Conservation (phyloP, 2,888 invertebrate genomes). For the Nemotelus pantherinus region DNA sequence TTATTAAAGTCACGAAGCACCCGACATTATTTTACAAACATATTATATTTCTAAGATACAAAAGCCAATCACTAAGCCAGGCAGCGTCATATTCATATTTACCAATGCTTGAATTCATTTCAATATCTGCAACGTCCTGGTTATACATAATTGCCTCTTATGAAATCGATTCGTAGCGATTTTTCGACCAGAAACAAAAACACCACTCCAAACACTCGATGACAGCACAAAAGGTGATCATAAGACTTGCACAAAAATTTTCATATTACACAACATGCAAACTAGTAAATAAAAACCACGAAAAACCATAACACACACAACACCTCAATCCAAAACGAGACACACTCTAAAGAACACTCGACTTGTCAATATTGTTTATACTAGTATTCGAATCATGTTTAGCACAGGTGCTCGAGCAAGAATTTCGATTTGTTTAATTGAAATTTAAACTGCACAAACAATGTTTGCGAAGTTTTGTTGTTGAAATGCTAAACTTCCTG, state of each 20-base stretch:
- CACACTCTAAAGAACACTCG: slow-evolving; percentile 26
- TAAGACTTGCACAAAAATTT: slow-evolving; percentile 16
- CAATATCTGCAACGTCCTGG: slow-evolving; percentile 38
- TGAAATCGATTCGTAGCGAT: slow-evolving; percentile 29
- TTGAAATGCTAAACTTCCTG: background rate
- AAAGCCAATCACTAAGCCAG: too few species aligned
- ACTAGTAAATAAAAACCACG: slow-evolving; percentile 32
- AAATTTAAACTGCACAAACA: too few species aligned
- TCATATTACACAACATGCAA: slow-evolving; percentile 34
- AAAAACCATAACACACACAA: slow-evolving; percentile 17
- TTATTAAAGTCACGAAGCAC: background rate
- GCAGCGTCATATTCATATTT: background rate
- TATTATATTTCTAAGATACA: background rate
- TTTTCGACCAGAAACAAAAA: slow-evolving; percentile 9
- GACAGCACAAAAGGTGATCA: slow-evolving; percentile 9
- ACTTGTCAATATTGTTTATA: slow-evolving; percentile 17
- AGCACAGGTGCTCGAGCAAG: slow-evolving; percentile 34
- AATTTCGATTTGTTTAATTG: background rate
- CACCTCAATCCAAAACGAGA: slow-evolving; percentile 1
- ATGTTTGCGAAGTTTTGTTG: too few species aligned
- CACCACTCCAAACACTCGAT: background rate
- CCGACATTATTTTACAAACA: background rate
- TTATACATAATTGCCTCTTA: slow-evolving; percentile 37
- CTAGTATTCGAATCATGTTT: background rate
- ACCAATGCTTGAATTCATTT: slow-evolving; percentile 37